Evolutionary conservation across 1,140 invertebrate genomes (phyloP), one percentile per base, ranked within the genome.

Genomic region (Holotrichia oblita): DNA sequence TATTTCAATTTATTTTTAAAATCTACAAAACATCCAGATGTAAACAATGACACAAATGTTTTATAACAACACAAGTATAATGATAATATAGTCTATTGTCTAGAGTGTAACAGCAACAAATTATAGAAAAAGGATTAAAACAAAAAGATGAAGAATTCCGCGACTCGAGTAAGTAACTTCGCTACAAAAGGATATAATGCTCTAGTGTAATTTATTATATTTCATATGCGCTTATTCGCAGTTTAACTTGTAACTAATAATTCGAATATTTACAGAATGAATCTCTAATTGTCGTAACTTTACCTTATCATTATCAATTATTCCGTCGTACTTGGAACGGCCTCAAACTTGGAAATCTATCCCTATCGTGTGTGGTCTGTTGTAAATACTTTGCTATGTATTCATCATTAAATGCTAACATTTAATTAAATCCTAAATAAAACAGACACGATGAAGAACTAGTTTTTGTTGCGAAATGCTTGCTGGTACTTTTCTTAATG

Each of bases 341-440:
- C 17, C 17, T 17, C 48, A 55, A 55, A 17, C 48, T 55, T 55
- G 14, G 14, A 55, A 17, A 55, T 55, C 48, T 55, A 55, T 55
- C 48, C 17, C 48, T 7, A 55, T 6, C 48, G 48, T 55, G 48
- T 55, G 48, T 55, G 48, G 48, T 55, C 48, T 17, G 14, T 55
- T 17, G 48, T 55, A 17, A 55, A 55, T 55, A 17, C 14, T 55
- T 14, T 6, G 2, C 48, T 55, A 55, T 17, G 48, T 55, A 55
- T 55, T 17, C 14, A 3, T 17, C 14, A 55, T 14, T 55, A 55
- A 55, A 55, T 55, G 48, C n/a, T 14, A n/a, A 55, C n/a, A 55
- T 55, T 55, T 55, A 55, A 55, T 55, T 55, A 55, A 55, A 55
- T n/a, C 14, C 48, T 55, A 55, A 55, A 55, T 55, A 55, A 55